Percentiles rank a stretch among this genome's conserved stretches.
These are phyloP conservation scores for Alviniconcha strummeri DNA, from an alignment of 2,888 invertebrate genomes.

Conservation along the genomic window DNA sequence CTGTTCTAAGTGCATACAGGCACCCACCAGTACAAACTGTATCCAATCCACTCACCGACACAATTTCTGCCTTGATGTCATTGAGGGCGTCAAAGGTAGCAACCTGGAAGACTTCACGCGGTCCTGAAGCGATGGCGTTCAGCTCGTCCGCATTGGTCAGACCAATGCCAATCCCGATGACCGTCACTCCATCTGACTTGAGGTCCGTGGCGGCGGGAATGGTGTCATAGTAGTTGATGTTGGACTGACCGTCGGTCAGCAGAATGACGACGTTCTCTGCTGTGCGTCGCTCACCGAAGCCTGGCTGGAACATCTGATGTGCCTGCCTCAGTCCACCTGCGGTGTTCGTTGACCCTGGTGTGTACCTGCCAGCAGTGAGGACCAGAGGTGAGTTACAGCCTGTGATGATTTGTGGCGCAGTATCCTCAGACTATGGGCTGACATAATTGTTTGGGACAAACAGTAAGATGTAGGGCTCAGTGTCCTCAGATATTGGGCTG, in stretches of 20 bases:
- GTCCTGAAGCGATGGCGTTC: slow-evolving; percentile 52
- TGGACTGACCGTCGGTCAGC: slow-evolving; percentile 66
- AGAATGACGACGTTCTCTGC: slow-evolving; percentile 59
- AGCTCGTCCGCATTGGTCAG: slow-evolving; percentile 51
- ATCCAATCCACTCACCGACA: slow-evolving; percentile 35
- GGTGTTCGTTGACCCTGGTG: slow-evolving; percentile 63
- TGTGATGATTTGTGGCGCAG: too few species aligned
- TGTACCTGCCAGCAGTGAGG: slow-evolving; percentile 40
- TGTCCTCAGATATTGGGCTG: too few species aligned
- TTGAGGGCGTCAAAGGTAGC: slow-evolving; percentile 52
- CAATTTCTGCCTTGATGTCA: slow-evolving; percentile 51
- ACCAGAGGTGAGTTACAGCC: neutral
- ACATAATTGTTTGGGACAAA: too few species aligned
- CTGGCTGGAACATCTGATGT: slow-evolving; percentile 44
- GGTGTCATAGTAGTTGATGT: slow-evolving; percentile 60
- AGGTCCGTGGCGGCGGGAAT: slow-evolving; percentile 56
- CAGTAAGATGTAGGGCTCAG: too few species aligned
- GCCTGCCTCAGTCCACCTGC: slow-evolving; percentile 60
- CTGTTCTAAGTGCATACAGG: too few species aligned
- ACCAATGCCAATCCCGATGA: slow-evolving; percentile 57
- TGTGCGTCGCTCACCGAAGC: slow-evolving; percentile 51
- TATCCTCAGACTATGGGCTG: too few species aligned
- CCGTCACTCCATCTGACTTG: slow-evolving; percentile 56
- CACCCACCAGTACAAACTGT: too few species aligned
- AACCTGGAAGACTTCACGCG: slow-evolving; percentile 57